Conservation (phyloP, 2,113 vertebrate species). For the Brachionichthys hirsutus region DNA sequence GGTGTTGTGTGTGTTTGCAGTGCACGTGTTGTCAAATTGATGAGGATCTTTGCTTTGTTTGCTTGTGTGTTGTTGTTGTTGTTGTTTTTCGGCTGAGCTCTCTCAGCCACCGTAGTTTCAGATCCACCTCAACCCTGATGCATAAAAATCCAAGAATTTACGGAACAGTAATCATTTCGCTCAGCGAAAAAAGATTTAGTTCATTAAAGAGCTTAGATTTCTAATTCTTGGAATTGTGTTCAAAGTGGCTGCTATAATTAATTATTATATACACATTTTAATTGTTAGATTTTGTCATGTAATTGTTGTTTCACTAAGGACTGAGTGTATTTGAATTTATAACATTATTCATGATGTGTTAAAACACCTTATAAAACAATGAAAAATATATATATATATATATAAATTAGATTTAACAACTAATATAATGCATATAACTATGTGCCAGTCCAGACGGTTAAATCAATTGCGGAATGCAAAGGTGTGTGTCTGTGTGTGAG, state of each 20-base stretch:
- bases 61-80: neutral
- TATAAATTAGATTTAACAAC: no score
- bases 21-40: no score
- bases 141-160: no score
- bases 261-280: constrained; percentile 45
- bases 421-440: no score
- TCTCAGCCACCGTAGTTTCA: no score
- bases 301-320: constrained; percentile 49
- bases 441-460: no score
- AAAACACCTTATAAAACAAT: neutral
- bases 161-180: constrained; percentile 18
- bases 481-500: constrained; percentile 15
- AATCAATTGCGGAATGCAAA: no score
- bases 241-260: constrained; percentile 48
- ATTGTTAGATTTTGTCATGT: constrained; percentile 14
- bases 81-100: no score
- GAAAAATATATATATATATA: no score
- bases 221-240: constrained; percentile 53
- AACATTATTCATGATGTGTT: constrained; percentile 42
- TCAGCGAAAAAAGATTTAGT: constrained; percentile 50
- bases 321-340: constrained; percentile 47
- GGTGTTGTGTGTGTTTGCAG: neutral
- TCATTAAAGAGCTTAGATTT: constrained; percentile 63
- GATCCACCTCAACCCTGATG: no score
- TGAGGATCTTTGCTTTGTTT: no score